Percentiles rank a stretch among this genome's conserved stretches.
phyloP scores from a whole-genome alignment of 53 echinoderm and acorn worm genomes.

The Glandiceps talaboti region DNA sequence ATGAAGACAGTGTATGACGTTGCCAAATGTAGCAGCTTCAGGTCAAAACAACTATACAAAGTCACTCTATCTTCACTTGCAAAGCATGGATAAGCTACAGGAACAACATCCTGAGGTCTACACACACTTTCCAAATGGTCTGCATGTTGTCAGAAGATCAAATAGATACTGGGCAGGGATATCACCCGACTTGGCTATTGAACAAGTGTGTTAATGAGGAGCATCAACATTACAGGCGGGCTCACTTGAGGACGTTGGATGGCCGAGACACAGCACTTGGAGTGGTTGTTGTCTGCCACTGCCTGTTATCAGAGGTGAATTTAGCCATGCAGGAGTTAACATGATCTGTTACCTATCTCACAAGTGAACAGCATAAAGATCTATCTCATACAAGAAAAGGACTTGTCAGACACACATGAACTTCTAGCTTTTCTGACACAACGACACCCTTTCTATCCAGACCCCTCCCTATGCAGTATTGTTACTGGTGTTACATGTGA shows the following conservation, averaged over 20 bases:
- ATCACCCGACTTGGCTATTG: conserved; percentile 24
- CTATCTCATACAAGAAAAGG: conserved; percentile 14
- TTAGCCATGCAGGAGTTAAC: conserved; percentile 34
- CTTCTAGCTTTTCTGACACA: no score
- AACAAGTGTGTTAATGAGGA: conserved; percentile 31
- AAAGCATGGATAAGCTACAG: conserved; percentile 21
- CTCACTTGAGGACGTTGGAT: conserved; percentile 31
- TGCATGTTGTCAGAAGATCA: conserved; percentile 14
- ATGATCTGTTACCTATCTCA: conserved; percentile 19
- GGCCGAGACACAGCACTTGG: conserved; percentile 18
- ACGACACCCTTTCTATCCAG: conserved; percentile 22
- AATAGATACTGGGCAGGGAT: conserved; percentile 31
- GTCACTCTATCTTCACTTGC: conserved; percentile 26
- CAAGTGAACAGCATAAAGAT: conserved; percentile 35
- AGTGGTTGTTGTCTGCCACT: conserved; percentile 34
- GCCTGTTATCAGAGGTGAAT: conserved; percentile 30
- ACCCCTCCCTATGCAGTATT: conserved; percentile 21
- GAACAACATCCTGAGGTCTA: conserved; percentile 14
- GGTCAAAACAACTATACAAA: conserved; percentile 25
- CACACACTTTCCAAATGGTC: conserved; percentile 10
- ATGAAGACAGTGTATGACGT: no score
- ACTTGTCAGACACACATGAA: no score
- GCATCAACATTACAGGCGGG: conserved; percentile 18
- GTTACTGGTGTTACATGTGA: conserved; percentile 29
- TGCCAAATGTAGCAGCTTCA: conserved; percentile 20